Evolutionary conservation across 64 coral and sea anemone genomes (phyloP).

Genomic region (Montipora sp.): DNA sequence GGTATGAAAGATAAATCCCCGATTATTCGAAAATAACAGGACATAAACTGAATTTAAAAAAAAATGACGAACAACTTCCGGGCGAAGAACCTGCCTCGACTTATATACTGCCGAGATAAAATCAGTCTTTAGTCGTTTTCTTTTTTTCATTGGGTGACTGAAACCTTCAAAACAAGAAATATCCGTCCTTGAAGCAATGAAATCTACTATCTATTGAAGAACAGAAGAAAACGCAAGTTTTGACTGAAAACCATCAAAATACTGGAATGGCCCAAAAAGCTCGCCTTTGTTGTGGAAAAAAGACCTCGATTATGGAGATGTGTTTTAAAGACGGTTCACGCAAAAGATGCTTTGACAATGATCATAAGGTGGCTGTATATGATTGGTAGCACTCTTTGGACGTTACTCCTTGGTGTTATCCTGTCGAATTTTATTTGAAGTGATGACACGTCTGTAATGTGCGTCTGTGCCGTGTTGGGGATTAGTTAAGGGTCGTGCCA

Average conservation of each 20-base stretch:
- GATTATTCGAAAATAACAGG: too few relatives aligned
- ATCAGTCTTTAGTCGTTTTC: constrained; percentile 40
- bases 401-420: background rate
- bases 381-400: background rate
- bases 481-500: background rate
- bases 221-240: background rate
- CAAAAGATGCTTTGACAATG: background rate
- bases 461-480: background rate
- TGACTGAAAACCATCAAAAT: background rate
- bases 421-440: background rate
- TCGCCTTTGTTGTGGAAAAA: too few relatives aligned
- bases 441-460: background rate
- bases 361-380: background rate
- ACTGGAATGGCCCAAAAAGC: background rate
- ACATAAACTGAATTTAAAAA: too few relatives aligned
- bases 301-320: background rate
- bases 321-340: background rate
- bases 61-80: background rate
- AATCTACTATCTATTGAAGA: constrained; percentile 46
- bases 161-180: constrained; percentile 53
- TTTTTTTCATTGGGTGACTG: constrained; percentile 72
- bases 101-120: background rate
- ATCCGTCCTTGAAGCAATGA: constrained; percentile 52
- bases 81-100: background rate
- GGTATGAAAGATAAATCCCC: too few relatives aligned